Evolutionary conservation across 2,113 vertebrate species (phyloP).

Genomic region (Pluvianellus socialis): DNA sequence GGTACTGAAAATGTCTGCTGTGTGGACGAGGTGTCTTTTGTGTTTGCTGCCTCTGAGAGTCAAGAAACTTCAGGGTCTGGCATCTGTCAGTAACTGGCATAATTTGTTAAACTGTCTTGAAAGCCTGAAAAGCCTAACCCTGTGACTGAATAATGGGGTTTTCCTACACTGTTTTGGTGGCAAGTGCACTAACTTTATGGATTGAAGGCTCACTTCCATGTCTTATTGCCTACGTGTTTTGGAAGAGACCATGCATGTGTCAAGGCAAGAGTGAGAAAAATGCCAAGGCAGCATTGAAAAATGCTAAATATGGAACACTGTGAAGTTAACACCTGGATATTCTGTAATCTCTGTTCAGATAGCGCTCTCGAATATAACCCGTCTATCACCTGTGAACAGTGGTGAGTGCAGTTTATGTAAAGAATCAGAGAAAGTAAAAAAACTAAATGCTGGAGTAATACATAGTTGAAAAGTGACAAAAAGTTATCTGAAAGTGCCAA

Average conservation of each 20-base stretch:
- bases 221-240: neutral
- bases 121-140: neutral
- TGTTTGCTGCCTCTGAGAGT: neutral
- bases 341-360: neutral
- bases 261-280: neutral
- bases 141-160: neutral
- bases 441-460: neutral
- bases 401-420: neutral
- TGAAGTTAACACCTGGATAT: neutral
- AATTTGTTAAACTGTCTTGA: neutral
- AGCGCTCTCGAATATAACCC: neutral
- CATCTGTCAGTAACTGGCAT: neutral
- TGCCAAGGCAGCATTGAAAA: neutral
- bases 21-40: neutral
- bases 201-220: neutral
- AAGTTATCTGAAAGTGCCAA: neutral
- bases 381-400: neutral
- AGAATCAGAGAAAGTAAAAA: neutral
- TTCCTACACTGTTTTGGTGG: neutral
- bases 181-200: neutral
- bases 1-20: neutral
- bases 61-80: neutral
- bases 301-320: neutral
- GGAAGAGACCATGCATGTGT: neutral
- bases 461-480: neutral